Evolutionary conservation across 2,888 invertebrate species (phyloP).

Genomic region (Caenorhabditis sp.): DNA sequence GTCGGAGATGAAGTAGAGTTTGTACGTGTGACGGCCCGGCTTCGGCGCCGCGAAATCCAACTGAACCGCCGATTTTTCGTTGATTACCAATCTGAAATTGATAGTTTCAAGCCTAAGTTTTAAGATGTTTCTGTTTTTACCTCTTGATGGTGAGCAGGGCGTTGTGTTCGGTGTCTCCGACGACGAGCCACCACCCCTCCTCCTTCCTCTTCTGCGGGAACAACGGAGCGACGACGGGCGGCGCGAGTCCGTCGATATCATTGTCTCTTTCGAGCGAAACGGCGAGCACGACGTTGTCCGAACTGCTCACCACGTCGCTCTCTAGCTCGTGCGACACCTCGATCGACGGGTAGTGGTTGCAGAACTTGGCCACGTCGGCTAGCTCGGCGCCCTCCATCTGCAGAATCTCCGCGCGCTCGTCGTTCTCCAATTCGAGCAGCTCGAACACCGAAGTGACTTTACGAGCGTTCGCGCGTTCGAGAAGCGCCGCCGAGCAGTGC

Average conservation of each 20-base stretch:
- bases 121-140: slow-evolving; percentile 65
- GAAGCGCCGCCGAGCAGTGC: slow-evolving; percentile 90
- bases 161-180: slow-evolving; percentile 95
- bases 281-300: slow-evolving; percentile 90
- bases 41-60: slow-evolving; percentile 94
- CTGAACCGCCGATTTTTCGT: slow-evolving; percentile 88
- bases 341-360: slow-evolving; percentile 98
- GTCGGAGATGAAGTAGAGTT: slow-evolving; percentile 98
- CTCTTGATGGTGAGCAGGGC: slow-evolving; percentile 96
- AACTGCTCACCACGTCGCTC: slow-evolving; percentile 86
- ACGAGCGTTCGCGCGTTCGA: slow-evolving; percentile 92
- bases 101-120: neutral
- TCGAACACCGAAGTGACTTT: slow-evolving; percentile 92
- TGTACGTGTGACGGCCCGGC: slow-evolving; percentile 86
- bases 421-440: slow-evolving; percentile 92
- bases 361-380: slow-evolving; percentile 98
- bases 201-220: slow-evolving; percentile 88
- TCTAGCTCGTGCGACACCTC: slow-evolving; percentile 93
- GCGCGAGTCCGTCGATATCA: slow-evolving; percentile 87
- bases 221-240: slow-evolving; percentile 95
- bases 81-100: slow-evolving; percentile 84
- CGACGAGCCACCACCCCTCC: slow-evolving; percentile 92
- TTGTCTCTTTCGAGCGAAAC: slow-evolving; percentile 96
- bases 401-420: slow-evolving; percentile 85
- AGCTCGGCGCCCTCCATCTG: slow-evolving; percentile 87